Evolutionary conservation across 2,797 vertebrate species (phyloP), one percentile per base, ranked within the genome.

Genomic region (Linurgus olivaceus): DNA sequence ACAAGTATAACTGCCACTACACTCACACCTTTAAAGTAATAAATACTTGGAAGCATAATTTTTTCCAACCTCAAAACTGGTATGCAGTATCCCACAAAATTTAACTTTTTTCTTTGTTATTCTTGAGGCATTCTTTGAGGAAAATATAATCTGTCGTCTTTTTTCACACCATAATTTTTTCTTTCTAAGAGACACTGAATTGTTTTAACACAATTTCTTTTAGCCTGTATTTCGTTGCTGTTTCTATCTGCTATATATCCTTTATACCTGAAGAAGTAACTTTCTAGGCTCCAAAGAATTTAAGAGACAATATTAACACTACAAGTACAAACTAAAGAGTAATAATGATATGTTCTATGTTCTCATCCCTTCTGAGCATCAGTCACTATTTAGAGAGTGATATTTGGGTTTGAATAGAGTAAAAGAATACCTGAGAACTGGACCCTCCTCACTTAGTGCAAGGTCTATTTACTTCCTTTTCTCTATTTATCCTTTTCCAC

Each of bases 231-330:
- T 37, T 76, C 23, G 21, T 33, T 29, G 6, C 33, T 47, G 40
- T 10, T 85, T 67, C n/a, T 17, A 28, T 81, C 47, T 85, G 23
- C 29, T 92, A 5, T 9, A 13, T 66, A 48, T 63, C 24, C 44
- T 90, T 92, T 81, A 71, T 24, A 84, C 25, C 28, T 77, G 80
- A 96, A 92, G 25, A 93, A 91, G 65, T 74, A 86, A 63, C 25
- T 88, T 63, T 11, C 71, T 10, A 45, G 26, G 57, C 45, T 92
- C 45, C 59, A 71, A 45, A 65, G 19, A 92, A 80, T 47, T 61
- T 73, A 77, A 51, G 16, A 76, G 31, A 29, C 2, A 37, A 54
- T 75, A 28, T 13, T 83, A 72, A 87, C 7, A 40, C 47, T 47
- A 35, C 2, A 10, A 55, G 35, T 65, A 6, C 37, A 63, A 33